These are phyloP conservation scores for Autographa pulchrina DNA, from an alignment of 2,888 invertebrate species.

Conservation along the genomic window DNA sequence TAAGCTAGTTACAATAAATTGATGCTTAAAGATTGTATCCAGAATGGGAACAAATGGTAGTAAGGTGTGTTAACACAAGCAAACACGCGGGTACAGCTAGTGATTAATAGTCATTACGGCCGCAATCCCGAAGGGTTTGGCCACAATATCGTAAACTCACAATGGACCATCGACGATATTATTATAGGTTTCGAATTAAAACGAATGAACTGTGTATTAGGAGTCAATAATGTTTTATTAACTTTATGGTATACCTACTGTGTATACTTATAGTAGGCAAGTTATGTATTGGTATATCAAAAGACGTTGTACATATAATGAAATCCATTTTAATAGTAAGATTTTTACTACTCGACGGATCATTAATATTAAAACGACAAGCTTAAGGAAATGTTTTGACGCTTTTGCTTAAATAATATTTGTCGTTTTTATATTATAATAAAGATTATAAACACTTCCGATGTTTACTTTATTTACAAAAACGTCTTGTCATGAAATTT, in stretches of 20 bases:
- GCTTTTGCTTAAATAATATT: no score
- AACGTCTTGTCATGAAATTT: background rate
- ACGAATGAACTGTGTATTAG: constrained; percentile 25
- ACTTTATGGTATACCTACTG: background rate
- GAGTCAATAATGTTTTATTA: constrained; percentile 28
- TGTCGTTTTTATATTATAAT: background rate
- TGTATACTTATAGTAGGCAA: no score
- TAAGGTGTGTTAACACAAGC: background rate
- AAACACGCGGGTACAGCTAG: background rate
- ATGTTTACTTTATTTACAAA: background rate
- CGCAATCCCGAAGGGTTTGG: constrained; percentile 6
- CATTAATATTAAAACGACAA: no score
- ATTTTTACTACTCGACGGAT: no score
- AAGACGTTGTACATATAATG: no score
- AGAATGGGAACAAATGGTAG: no score
- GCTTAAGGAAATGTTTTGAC: no score
- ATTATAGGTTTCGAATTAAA: constrained; percentile 41
- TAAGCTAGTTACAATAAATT: no score
- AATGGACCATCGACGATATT: constrained; percentile 27
- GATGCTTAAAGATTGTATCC: no score
- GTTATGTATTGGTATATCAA: no score
- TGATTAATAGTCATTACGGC: constrained; percentile 7
- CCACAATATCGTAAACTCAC: constrained; percentile 7
- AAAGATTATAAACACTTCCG: background rate
- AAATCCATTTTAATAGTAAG: no score